Base-by-base conservation (phyloP, 2,113 vertebrate genomes). In the Hydropotes inermis region DNA sequence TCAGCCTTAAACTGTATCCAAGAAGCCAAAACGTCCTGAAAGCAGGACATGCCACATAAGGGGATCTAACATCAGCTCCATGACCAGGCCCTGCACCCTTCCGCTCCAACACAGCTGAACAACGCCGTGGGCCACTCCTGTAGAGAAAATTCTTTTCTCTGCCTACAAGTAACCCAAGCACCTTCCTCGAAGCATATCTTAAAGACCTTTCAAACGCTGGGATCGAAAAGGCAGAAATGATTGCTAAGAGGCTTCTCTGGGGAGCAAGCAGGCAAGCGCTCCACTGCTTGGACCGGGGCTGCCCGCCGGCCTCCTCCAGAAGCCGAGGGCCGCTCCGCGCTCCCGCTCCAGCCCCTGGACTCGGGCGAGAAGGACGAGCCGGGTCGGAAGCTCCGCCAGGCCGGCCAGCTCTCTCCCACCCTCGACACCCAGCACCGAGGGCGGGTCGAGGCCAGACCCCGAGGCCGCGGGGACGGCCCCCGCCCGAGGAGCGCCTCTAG, bases 231-330 rank as follows among this genome's bases (percentile, higher is more conserved):
- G 43, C n/a, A 19, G 76, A 39, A 76, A 17, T 6, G 52, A 30
- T 10, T 74, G 54, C 19, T 43, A 36, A 55, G 28, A 61, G 39
- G 60, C 6, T 17, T 30, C 52, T 47, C 8, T 0, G 1, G 19
- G 45, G 33, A 54, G 58, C 33, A 27, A 43, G 1, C 7, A 21
- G 3, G 25, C 4, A 58, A 74, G 60, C 16, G 15, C 36, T 23
- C 15, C 55, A 3, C 36, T 74, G n/a, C 27, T 30, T 23, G 11
- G 12, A 25, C 27, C 2, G 25, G 11, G 64, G 36, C 67, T 81
- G 43, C 9, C 30, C 1, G 0, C 6, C 0, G 21, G 74, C 58
- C 9, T 33, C 1, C 4, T 36, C 0, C 9, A 9, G 54, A 52
- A 67, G 33, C 52, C 1, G 5, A 67, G 33, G 27, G 4, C 30